Percentiles rank a stretch among this genome's conserved stretches.
Conservation (phyloP, 1,140 invertebrate species). For the Ceratosolen solmsi region DNA sequence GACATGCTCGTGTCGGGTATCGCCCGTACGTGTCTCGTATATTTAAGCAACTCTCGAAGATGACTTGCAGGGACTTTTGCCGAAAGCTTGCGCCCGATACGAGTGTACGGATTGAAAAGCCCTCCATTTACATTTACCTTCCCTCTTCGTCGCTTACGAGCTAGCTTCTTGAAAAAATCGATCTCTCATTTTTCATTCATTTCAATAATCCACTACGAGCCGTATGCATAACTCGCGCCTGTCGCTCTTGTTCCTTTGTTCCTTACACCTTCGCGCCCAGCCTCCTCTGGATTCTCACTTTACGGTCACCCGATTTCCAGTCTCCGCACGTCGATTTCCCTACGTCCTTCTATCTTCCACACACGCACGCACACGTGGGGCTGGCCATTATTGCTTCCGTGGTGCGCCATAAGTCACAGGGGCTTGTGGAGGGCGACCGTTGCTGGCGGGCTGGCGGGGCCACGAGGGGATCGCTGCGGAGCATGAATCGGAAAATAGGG, state of each 20-base stretch:
- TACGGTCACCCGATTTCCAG: not conserved
- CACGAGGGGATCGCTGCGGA: too few species aligned
- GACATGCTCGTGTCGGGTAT: not conserved
- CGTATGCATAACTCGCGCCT: too few species aligned
- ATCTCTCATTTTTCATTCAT: too few species aligned
- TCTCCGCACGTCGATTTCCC: too few species aligned
- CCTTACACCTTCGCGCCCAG: not conserved
- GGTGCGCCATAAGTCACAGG: not conserved
- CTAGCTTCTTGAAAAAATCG: too few species aligned
- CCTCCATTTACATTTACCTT: not conserved
- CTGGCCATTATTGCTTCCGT: not conserved
- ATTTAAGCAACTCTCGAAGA: not conserved
- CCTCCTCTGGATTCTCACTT: not conserved
- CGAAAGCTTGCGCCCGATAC: not conserved
- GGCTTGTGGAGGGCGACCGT: too few species aligned
- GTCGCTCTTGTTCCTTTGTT: too few species aligned
- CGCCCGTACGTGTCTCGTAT: not conserved
- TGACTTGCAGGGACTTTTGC: not conserved
- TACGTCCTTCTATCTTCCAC: too few species aligned
- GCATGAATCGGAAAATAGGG: too few species aligned
- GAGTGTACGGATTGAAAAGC: not conserved
- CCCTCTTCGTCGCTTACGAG: too few species aligned
- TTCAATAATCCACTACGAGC: too few species aligned
- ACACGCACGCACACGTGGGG: slow-evolving; percentile 1
- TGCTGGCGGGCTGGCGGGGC: too few species aligned